Percentiles rank a stretch among this genome's conserved stretches.
Conservation (phyloP, 2,888 invertebrate genomes). For the Epirrhoe tristata region DNA sequence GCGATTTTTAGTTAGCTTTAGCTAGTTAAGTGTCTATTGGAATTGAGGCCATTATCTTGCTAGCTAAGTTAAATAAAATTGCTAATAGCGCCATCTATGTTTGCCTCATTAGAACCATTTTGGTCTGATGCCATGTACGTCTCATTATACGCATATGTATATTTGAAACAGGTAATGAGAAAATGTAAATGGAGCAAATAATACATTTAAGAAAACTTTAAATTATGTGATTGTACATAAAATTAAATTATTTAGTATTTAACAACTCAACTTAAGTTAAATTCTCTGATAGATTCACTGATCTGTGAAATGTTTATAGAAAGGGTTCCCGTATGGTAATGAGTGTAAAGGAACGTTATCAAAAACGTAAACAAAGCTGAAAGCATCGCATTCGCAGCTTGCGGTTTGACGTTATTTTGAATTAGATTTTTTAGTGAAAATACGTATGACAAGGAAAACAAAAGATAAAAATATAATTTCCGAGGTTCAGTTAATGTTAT, state of each 20-base stretch:
- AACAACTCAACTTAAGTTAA: no score
- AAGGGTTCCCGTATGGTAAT: not conserved
- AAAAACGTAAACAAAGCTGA: conserved; percentile 47
- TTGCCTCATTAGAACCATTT: not conserved
- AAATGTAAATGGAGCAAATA: not conserved
- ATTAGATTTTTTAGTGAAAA: conserved; percentile 38
- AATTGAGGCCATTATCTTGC: no score
- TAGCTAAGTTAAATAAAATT: not conserved
- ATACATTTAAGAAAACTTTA: not conserved
- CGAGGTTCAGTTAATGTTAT: conserved; percentile 19
- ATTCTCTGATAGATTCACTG: no score
- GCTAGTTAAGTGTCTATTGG: no score
- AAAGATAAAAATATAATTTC: conserved; percentile 28
- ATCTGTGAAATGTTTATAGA: no score
- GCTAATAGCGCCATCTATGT: conserved; percentile 17
- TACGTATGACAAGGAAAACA: conserved; percentile 58
- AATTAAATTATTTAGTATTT: no score
- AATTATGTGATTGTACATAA: no score
- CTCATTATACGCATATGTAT: conserved; percentile 9
- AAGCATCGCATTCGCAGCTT: not conserved
- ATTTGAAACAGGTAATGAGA: not conserved
- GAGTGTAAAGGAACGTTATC: conserved; percentile 34
- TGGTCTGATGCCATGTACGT: not conserved
- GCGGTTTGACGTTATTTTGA: conserved; percentile 72
- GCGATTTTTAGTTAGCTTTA: no score